Evolutionary conservation across 1,140 invertebrate species (phyloP).

Genomic region (Drosophila orosa): DNA sequence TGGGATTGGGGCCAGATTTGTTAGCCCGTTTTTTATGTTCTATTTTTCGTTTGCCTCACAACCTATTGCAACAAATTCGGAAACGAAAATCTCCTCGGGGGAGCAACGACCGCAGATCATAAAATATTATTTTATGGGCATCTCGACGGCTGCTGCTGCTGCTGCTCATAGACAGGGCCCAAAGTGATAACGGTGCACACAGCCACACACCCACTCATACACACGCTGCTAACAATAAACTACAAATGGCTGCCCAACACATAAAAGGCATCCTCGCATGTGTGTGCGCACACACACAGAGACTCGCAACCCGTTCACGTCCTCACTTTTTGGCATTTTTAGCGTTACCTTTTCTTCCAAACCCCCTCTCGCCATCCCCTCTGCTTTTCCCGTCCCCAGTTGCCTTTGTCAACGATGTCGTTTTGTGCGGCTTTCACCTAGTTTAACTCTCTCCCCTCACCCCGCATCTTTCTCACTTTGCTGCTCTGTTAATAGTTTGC

Average conservation of each 20-base stretch:
- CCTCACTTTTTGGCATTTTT: conserved; percentile 67
- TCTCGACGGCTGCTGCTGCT: conserved; percentile 38
- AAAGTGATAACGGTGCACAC: conserved; percentile 53
- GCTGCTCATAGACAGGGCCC: conserved; percentile 36
- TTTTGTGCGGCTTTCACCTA: conserved; percentile 71
- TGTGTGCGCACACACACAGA: conserved; percentile 5
- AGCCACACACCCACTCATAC: conserved; percentile 3
- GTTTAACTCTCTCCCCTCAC: conserved; percentile 36
- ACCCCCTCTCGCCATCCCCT: not conserved
- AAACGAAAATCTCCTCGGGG: conserved; percentile 35
- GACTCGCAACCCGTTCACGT: conserved; percentile 32
- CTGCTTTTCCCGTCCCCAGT: conserved; percentile 10
- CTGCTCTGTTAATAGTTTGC: conserved; percentile 54
- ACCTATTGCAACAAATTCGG: conserved; percentile 53
- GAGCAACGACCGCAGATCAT: conserved; percentile 57
- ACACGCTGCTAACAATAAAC: conserved; percentile 51
- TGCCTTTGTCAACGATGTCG: conserved; percentile 58
- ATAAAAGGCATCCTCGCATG: conserved; percentile 60
- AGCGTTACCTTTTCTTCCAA: conserved; percentile 52
- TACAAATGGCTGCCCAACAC: conserved; percentile 67
- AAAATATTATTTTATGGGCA: conserved; percentile 68
- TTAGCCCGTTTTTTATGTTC: conserved; percentile 16
- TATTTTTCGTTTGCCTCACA: not conserved
- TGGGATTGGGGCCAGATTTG: conserved; percentile 44
- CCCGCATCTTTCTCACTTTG: conserved; percentile 10